A percentile compares a stretch with the other conserved stretches of the same genome.
Evolutionary conservation across 2,888 invertebrate genomes (phyloP).

Genomic region (Lomographa bimaculata): DNA sequence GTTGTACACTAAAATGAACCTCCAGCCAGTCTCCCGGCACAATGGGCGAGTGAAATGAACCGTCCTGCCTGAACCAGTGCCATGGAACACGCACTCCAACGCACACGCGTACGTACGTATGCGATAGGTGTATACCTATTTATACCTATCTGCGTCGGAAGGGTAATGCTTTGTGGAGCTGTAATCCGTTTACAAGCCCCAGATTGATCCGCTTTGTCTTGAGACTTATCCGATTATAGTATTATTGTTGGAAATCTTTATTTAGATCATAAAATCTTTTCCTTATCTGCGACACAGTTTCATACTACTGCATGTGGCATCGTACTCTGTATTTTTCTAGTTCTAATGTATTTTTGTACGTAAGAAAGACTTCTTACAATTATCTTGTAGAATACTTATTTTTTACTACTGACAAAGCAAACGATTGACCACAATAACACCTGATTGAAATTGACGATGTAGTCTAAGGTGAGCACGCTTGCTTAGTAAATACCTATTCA

Average conservation of each 20-base stretch:
- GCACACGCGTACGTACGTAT: conserved; percentile 9
- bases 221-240: conserved; percentile 4
- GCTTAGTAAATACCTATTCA: too few relatives aligned
- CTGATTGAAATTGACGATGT: too few relatives aligned
- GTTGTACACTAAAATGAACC: conserved; percentile 1
- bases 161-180: conserved; percentile 10
- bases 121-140: background rate
- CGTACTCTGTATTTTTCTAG: too few relatives aligned
- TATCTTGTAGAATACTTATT: too few relatives aligned
- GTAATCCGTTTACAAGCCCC: conserved; percentile 6
- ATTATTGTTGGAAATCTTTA: conserved; percentile 1
- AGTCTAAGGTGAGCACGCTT: too few relatives aligned
- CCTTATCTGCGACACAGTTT: too few relatives aligned
- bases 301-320: too few relatives aligned
- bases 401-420: too few relatives aligned
- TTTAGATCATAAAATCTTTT: background rate
- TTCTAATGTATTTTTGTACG: too few relatives aligned
- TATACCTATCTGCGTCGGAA: background rate
- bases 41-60: conserved; percentile 14
- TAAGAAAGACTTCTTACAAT: too few relatives aligned
- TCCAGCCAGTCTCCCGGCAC: background rate
- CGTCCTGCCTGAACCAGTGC: conserved; percentile 10
- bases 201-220: conserved; percentile 6
- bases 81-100: conserved; percentile 16
- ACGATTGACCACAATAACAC: too few relatives aligned